These are phyloP conservation scores for Pseudeuparius sepicola DNA, from an alignment of 2,888 invertebrate genomes.

Conservation along the genomic window DNA sequence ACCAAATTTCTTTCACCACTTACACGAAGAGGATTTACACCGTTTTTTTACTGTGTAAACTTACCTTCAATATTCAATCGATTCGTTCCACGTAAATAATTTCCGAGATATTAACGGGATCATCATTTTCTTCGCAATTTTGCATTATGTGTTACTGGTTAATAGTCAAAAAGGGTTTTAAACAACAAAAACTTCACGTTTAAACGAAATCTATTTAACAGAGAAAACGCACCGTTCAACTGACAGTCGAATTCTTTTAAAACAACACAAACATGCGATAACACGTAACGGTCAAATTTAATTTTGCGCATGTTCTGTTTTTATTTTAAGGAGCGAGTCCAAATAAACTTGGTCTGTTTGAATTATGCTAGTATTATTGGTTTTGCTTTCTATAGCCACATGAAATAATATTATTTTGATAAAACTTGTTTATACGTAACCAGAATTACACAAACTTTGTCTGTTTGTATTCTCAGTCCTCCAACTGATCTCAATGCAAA, in stretches of 20 bases:
- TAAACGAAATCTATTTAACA: slow-evolving; percentile 1
- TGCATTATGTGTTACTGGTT: no score
- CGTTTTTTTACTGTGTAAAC: no score
- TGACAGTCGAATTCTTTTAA: background rate
- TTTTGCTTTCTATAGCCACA: slow-evolving; percentile 2
- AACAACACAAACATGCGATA: slow-evolving; percentile 1
- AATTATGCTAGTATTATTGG: slow-evolving; percentile 2
- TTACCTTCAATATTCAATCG: no score
- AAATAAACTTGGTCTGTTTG: slow-evolving; percentile 3
- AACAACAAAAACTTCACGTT: slow-evolving; percentile 1
- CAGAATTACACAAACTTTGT: slow-evolving; percentile 1
- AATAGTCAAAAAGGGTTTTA: no score
- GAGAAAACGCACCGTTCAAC: background rate
- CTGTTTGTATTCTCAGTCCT: slow-evolving; percentile 3
- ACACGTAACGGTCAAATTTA: slow-evolving; percentile 1
- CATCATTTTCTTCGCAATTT: no score
- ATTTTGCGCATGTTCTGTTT: slow-evolving; percentile 1
- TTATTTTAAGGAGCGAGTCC: slow-evolving; percentile 1
- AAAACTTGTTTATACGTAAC: slow-evolving; percentile 2
- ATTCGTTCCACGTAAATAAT: no score
- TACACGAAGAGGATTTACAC: no score
- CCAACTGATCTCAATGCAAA: no score
- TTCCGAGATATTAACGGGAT: no score
- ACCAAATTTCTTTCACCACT: no score
- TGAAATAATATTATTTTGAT: background rate